Conservation (phyloP, 2,888 invertebrate species). For the Oscheius sp. region DNA sequence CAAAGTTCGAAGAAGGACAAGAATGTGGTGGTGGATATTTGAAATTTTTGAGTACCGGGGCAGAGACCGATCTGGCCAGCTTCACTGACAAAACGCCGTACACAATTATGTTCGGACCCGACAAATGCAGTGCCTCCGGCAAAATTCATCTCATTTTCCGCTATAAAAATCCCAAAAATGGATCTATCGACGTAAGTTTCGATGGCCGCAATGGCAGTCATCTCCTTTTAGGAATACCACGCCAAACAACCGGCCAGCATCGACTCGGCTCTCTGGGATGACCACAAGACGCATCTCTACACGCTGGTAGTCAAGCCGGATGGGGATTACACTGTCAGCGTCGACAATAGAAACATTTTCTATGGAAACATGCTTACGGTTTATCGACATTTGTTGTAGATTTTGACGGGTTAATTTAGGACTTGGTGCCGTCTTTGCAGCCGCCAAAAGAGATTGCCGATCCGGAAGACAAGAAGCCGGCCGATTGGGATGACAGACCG, state of each 20-base stretch:
- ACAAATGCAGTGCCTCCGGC: conserved; percentile 96
- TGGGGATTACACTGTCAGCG: conserved; percentile 83
- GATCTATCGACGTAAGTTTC: conserved; percentile 80
- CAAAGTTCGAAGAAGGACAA: conserved; percentile 89
- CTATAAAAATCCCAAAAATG: conserved; percentile 92
- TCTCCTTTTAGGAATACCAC: conserved; percentile 84
- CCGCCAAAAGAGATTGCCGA: conserved; percentile 94
- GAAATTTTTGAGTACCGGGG: conserved; percentile 86
- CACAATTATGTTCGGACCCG: conserved; percentile 99
- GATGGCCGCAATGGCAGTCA: not conserved
- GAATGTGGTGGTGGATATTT: conserved; percentile 98
- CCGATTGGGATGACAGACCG: conserved; percentile 95
- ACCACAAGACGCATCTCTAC: conserved; percentile 91
- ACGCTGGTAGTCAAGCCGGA: conserved; percentile 84
- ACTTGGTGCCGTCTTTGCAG: conserved; percentile 84
- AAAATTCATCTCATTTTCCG: conserved; percentile 92
- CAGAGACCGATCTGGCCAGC: conserved; percentile 74
- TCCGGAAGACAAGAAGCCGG: conserved; percentile 84
- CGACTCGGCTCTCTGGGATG: conserved; percentile 80
- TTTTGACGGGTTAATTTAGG: conserved; percentile 42
- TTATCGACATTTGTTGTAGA: conserved; percentile 9
- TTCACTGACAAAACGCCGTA: conserved; percentile 89
- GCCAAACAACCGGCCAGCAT: conserved; percentile 85
- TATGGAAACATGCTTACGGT: conserved; percentile 66
- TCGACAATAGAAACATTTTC: conserved; percentile 80